phyloP scores from a whole-genome alignment of 2,113 vertebrate species.

The human (Homo sapiens) region GRCh38 chr12:118539501-118540000 shows the following conservation, averaged over 20 bases:
- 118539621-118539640: neutral
- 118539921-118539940: neutral
- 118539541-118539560: neutral
- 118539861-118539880: neutral
- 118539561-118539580: neutral
- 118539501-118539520: neutral
- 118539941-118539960: neutral
- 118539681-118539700: neutral
- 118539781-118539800: neutral
- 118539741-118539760: neutral
- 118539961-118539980: neutral
- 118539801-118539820: neutral
- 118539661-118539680: neutral
- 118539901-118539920: neutral
- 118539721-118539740: neutral
- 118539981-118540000: neutral
- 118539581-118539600: neutral
- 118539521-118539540: neutral
- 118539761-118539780: neutral
- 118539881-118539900: neutral
- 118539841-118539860: neutral
- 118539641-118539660: neutral
- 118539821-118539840: neutral
- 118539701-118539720: neutral
- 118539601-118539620: neutral